phyloP scores from a whole-genome alignment of 2,888 invertebrate species.

The Augochlorella aurata region DNA sequence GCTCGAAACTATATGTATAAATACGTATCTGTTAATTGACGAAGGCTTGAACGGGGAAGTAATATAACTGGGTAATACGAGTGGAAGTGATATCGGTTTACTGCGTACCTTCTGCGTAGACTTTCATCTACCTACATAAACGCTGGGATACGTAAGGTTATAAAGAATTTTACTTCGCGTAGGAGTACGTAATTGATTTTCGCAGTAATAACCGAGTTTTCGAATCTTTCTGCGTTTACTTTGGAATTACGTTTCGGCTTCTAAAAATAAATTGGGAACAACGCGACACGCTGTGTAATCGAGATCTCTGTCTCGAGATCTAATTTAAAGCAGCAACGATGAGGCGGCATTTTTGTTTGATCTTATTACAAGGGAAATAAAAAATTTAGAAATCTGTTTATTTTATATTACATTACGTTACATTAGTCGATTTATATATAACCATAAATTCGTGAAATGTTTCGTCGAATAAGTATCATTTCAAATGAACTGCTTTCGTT shows the following conservation, averaged over 20 bases:
- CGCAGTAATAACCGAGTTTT: not conserved
- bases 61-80: not conserved
- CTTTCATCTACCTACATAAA: not conserved
- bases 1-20: not conserved
- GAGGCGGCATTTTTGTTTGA: too few relatives aligned
- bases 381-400: too few relatives aligned
- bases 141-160: not conserved
- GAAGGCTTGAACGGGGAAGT: not conserved
- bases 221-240: not conserved
- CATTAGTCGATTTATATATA: too few relatives aligned
- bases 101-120: not conserved
- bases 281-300: too few relatives aligned
- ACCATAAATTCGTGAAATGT: not conserved
- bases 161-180: not conserved
- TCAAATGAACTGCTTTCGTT: not conserved
- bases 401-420: too few relatives aligned
- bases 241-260: too few relatives aligned
- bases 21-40: not conserved
- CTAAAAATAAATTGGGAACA: too few relatives aligned
- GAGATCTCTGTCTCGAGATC: too few relatives aligned
- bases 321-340: too few relatives aligned
- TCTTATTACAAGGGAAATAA: too few relatives aligned
- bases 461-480: not conserved
- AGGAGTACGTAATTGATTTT: not conserved
- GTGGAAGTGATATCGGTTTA: not conserved